These are phyloP conservation scores for Drosophila villosipedis DNA, from an alignment of 2,888 invertebrate species.

Conservation along the genomic window DNA sequence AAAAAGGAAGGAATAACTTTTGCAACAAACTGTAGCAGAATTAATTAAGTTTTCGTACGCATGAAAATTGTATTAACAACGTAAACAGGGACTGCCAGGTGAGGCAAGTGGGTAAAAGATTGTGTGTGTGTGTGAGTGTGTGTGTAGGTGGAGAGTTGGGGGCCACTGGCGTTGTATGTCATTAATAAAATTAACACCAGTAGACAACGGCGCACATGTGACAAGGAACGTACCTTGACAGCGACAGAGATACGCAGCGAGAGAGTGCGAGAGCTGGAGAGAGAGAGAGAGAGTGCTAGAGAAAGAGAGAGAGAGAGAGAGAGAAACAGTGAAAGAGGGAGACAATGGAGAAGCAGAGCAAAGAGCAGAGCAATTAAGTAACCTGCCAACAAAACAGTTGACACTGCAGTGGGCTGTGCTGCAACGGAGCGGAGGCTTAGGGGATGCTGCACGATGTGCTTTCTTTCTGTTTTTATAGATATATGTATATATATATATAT, in stretches of 20 bases:
- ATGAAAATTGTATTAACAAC: constrained; percentile 69
- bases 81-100: constrained; percentile 1
- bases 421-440: not conserved
- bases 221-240: constrained; percentile 28
- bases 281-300: not conserved
- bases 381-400: constrained; percentile 84
- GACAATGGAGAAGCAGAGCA: constrained; percentile 1
- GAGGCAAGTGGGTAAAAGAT: not conserved
- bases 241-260: not conserved
- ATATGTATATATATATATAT: not conserved
- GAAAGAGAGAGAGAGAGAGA: too few species aligned
- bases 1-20: constrained; percentile 39
- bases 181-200: constrained; percentile 85
- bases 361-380: constrained; percentile 83
- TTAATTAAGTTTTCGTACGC: constrained; percentile 80
- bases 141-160: not conserved
- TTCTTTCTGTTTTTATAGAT: not conserved
- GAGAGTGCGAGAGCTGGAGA: not conserved
- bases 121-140: not conserved
- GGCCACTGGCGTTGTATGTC: constrained; percentile 77
- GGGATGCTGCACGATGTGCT: constrained; percentile 10
- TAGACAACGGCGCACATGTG: constrained; percentile 60
- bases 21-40: constrained; percentile 74
- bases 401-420: constrained; percentile 49
- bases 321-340: not conserved